phyloP scores from a whole-genome alignment of 2,888 invertebrate genomes.

The Cartodere bifasciata region DNA sequence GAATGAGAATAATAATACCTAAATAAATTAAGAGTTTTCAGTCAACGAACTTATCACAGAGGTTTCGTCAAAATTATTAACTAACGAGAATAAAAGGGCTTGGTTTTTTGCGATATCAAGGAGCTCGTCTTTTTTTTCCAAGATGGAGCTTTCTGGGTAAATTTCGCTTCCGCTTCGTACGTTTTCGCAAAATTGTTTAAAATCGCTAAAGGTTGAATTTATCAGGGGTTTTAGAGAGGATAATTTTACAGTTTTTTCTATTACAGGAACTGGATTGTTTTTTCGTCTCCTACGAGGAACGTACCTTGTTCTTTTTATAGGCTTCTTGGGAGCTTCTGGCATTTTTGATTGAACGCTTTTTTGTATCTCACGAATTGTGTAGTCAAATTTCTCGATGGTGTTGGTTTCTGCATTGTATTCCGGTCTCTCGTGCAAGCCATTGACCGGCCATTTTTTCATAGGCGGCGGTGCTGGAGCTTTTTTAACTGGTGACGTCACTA shows the following conservation, averaged over 20 bases:
- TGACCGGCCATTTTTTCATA: conserved; percentile 22
- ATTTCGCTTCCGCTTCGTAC: too few relatives aligned
- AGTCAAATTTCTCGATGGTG: conserved; percentile 26
- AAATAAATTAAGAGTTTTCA: too few relatives aligned
- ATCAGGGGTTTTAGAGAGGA: too few relatives aligned
- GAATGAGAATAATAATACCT: too few relatives aligned
- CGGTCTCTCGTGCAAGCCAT: conserved; percentile 29
- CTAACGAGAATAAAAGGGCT: too few relatives aligned
- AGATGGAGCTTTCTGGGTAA: too few relatives aligned
- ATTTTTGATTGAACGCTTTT: conserved; percentile 9
- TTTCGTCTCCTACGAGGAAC: conserved; percentile 13
- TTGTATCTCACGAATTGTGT: conserved; percentile 14
- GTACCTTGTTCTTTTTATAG: conserved; percentile 14
- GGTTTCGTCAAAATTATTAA: too few relatives aligned
- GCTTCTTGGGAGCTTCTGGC: conserved; percentile 14
- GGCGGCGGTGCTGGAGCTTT: conserved; percentile 1
- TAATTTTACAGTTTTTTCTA: conserved; percentile 6
- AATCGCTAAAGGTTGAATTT: too few relatives aligned
- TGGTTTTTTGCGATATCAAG: too few relatives aligned
- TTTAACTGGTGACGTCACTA: background rate
- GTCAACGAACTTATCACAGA: too few relatives aligned
- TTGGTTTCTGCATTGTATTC: conserved; percentile 26
- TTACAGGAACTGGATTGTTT: background rate
- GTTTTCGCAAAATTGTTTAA: too few relatives aligned
- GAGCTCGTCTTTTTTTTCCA: too few relatives aligned